Evolutionary conservation across 2,113 vertebrate species (phyloP).

Genomic region (Numenius arquata): DNA sequence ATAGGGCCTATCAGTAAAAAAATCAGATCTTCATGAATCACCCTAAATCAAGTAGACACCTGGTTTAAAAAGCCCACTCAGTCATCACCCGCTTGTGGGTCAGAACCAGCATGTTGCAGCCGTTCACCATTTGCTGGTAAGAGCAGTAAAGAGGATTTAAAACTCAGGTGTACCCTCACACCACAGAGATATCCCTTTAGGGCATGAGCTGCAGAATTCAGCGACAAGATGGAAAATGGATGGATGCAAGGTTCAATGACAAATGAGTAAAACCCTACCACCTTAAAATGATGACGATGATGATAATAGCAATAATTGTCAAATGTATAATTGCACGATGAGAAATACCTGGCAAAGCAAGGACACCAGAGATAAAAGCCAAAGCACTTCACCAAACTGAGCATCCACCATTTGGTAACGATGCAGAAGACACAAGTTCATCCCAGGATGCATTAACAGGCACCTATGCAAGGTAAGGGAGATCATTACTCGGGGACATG

Average conservation of each 20-base stretch:
- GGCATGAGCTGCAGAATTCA: background rate
- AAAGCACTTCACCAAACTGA: background rate
- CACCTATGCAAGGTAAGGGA: background rate
- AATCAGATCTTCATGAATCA: background rate
- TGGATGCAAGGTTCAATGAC: background rate
- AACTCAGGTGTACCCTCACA: background rate
- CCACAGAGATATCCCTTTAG: background rate
- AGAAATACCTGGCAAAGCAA: background rate
- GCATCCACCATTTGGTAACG: fast-evolving
- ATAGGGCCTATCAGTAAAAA: background rate
- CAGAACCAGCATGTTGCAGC: fast-evolving
- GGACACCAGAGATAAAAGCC: background rate
- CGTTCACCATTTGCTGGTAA: background rate
- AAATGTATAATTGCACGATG: background rate
- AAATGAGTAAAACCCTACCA: background rate
- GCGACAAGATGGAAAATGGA: fast-evolving
- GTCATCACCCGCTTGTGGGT: background rate
- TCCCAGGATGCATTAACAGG: background rate
- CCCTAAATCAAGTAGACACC: background rate
- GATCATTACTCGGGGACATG: background rate
- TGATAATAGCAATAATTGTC: fast-evolving
- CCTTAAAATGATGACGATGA: background rate
- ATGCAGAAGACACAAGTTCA: background rate
- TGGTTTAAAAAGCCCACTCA: background rate
- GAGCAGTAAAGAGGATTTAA: background rate